phyloP scores from a whole-genome alignment of 2,113 vertebrate species.

The Malurus melanocephalus region DNA sequence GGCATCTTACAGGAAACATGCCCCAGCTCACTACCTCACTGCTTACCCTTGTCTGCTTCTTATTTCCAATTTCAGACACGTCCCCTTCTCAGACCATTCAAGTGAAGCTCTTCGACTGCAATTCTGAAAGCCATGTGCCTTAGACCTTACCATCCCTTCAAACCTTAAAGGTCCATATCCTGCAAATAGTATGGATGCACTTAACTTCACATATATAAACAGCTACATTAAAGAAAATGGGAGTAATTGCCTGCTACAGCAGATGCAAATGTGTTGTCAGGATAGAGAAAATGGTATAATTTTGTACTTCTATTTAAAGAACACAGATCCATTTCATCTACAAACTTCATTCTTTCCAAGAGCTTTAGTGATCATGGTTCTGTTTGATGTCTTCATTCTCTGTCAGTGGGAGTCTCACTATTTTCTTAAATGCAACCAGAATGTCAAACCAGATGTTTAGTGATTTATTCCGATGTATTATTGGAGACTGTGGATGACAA shows the following conservation, averaged over 20 bases:
- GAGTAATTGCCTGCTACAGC: conserved; percentile 36
- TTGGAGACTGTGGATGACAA: conserved; percentile 11
- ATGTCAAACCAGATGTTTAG: conserved; percentile 58
- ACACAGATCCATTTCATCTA: conserved; percentile 50
- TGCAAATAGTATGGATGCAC: neutral
- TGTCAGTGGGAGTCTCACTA: conserved; percentile 14
- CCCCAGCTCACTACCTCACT: neutral
- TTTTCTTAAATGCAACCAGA: conserved; percentile 51
- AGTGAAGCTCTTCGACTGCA: neutral
- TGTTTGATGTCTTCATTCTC: conserved; percentile 33
- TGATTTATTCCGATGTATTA: conserved; percentile 51
- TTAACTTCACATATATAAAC: conserved; percentile 21
- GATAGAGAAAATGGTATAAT: conserved; percentile 35
- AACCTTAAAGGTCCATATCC: neutral
- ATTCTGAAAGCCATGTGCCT: neutral
- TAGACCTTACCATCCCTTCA: neutral
- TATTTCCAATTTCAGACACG: neutral
- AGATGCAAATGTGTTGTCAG: conserved; percentile 51
- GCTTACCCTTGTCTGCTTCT: neutral
- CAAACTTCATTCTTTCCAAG: conserved; percentile 41
- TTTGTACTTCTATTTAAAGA: conserved; percentile 56
- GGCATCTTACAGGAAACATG: neutral
- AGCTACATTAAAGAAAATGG: conserved; percentile 38
- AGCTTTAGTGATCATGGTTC: conserved; percentile 38
- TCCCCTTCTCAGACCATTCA: neutral